Conservation (phyloP, 92 coral and sea anemone species). For the Isaurus tuberculatus region DNA sequence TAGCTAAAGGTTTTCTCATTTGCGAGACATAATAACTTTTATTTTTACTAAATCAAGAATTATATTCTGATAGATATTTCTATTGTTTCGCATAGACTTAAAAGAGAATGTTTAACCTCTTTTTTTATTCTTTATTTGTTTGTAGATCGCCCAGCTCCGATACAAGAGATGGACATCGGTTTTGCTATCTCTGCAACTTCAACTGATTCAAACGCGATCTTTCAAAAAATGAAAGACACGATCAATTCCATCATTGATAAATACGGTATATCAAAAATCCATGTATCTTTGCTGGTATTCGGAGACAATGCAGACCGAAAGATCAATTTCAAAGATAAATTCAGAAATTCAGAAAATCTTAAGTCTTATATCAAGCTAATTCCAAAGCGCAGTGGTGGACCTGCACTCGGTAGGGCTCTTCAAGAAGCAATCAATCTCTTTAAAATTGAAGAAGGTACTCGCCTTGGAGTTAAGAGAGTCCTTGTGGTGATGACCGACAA, state of each 20-base stretch:
- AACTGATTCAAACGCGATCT: slow-evolving; percentile 40
- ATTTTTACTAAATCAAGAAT: too few relatives aligned
- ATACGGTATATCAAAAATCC: slow-evolving; percentile 48
- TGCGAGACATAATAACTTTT: too few relatives aligned
- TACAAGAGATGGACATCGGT: slow-evolving; percentile 49
- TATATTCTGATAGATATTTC: background rate
- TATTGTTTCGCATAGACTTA: background rate
- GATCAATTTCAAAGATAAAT: slow-evolving; percentile 44
- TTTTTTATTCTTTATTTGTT: background rate
- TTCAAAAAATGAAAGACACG: slow-evolving; percentile 37
- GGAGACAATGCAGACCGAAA: slow-evolving; percentile 46
- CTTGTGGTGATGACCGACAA: slow-evolving; percentile 53
- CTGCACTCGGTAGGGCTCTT: slow-evolving; percentile 49
- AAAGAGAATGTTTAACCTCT: background rate
- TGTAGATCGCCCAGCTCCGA: slow-evolving; percentile 26
- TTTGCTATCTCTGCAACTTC: slow-evolving; percentile 60
- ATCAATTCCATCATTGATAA: slow-evolving; percentile 45
- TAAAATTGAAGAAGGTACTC: slow-evolving; percentile 18
- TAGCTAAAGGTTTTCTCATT: background rate
- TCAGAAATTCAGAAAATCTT: slow-evolving; percentile 41
- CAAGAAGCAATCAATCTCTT: slow-evolving; percentile 43
- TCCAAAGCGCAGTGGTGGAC: slow-evolving; percentile 47
- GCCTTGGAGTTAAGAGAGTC: slow-evolving; percentile 35
- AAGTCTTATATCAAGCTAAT: slow-evolving; percentile 47
- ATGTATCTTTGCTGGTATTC: slow-evolving; percentile 42